phyloP scores from a whole-genome alignment of 2,113 vertebrate species.

The Pavo muticus region DNA sequence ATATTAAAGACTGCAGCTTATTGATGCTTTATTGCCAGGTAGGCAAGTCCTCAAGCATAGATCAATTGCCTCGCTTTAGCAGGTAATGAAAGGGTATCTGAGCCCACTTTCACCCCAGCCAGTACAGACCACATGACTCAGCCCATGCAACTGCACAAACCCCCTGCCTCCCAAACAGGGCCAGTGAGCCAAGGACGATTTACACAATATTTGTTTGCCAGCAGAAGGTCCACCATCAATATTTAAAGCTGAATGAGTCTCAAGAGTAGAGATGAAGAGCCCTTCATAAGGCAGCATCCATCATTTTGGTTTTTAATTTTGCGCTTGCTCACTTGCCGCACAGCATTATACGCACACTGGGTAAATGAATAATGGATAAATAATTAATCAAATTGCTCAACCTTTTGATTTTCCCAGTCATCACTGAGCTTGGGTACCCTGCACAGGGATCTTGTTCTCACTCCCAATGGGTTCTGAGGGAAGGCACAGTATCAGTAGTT shows the following conservation, averaged over 20 bases:
- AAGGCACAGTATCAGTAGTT: fast-evolving
- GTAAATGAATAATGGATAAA: constrained; percentile 48
- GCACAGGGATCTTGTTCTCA: background rate
- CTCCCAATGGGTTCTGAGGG: background rate
- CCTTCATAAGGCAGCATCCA: constrained; percentile 48
- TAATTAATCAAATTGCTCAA: constrained; percentile 15
- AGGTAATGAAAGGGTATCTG: background rate
- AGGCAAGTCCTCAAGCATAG: background rate
- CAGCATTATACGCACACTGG: background rate
- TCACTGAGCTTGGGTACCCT: background rate
- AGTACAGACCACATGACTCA: background rate
- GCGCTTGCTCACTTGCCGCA: background rate
- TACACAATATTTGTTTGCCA: constrained; percentile 34
- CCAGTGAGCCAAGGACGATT: background rate
- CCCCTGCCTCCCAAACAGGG: background rate
- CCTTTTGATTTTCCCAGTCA: background rate
- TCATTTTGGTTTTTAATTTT: constrained; percentile 56
- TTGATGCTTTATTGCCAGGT: background rate
- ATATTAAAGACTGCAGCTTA: background rate
- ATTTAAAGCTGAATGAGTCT: constrained; percentile 57
- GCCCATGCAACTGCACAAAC: background rate
- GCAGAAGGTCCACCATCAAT: constrained; percentile 27
- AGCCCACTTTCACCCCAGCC: background rate
- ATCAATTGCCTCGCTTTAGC: background rate
- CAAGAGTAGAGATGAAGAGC: constrained; percentile 55